These are phyloP conservation scores for Peromyscus californicus DNA, from an alignment of 2,113 vertebrate species.

Conservation along the genomic window DNA sequence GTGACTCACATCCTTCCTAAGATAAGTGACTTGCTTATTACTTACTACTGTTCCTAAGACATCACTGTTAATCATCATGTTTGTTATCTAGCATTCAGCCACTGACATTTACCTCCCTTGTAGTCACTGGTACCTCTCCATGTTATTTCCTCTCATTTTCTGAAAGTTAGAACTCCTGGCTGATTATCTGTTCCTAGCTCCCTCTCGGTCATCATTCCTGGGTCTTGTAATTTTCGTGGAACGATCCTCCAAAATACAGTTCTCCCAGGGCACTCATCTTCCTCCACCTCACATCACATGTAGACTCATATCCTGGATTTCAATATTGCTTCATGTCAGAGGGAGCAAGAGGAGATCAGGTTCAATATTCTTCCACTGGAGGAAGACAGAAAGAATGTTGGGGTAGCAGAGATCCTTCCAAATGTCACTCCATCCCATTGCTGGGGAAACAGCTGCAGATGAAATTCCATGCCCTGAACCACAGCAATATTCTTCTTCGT, in stretches of 20 bases:
- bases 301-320: not conserved
- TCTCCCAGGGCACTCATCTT: not conserved
- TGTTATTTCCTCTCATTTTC: not conserved
- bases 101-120: too few relatives aligned
- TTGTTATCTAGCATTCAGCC: not conserved
- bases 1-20: not conserved
- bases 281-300: too few relatives aligned
- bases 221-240: not conserved
- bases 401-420: not conserved
- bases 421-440: not conserved
- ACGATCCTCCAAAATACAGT: fast-evolving
- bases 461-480: not conserved
- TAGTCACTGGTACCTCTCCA: fast-evolving
- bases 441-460: not conserved
- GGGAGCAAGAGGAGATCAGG: not conserved
- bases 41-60: not conserved
- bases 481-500: not conserved
- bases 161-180: too few relatives aligned
- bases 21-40: not conserved
- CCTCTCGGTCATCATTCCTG: not conserved
- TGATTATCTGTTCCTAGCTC: not conserved
- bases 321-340: too few relatives aligned
- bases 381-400: not conserved
- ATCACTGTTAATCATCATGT: fast-evolving
- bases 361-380: not conserved